Percentiles rank a stretch among this genome's conserved stretches.
phyloP scores from a whole-genome alignment of 2,888 invertebrate species.

The Trichopria drosophilae region DNA sequence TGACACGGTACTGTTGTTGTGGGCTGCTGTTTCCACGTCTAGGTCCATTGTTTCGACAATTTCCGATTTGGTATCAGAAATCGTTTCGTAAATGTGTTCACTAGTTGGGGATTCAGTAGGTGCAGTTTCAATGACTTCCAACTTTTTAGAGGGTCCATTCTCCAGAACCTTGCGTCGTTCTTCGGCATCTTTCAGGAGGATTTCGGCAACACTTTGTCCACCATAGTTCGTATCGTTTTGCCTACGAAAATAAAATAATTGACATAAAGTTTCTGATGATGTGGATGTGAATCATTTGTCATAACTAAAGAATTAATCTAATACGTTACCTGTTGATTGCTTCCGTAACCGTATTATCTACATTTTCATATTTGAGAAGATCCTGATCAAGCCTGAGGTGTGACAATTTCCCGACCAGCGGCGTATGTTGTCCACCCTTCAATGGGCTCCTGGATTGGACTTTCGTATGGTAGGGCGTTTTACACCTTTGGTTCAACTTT shows the following conservation, averaged over 20 bases:
- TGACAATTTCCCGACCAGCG: conserved; percentile 48
- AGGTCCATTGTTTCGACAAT: neutral
- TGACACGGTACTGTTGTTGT: conserved; percentile 55
- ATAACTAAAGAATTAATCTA: no score
- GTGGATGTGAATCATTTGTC: conserved; percentile 9
- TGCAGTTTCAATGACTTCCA: neutral
- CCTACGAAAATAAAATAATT: conserved; percentile 33
- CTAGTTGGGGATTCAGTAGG: conserved; percentile 12
- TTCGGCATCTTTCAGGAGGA: conserved; percentile 46
- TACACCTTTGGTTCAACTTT: conserved; percentile 48
- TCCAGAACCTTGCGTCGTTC: conserved; percentile 47
- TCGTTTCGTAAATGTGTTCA: conserved; percentile 45
- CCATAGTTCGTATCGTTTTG: conserved; percentile 45
- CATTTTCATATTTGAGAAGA: conserved; percentile 47
- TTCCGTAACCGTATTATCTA: conserved; percentile 51
- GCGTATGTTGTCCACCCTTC: conserved; percentile 45
- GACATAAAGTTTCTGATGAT: neutral
- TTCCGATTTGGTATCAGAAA: conserved; percentile 35
- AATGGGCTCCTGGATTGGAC: conserved; percentile 37
- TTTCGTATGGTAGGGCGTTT: conserved; percentile 51
- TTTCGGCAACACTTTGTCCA: conserved; percentile 51
- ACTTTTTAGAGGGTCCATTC: neutral
- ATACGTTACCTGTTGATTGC: conserved; percentile 49
- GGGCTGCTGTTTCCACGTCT: conserved; percentile 37
- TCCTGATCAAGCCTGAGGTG: conserved; percentile 51